phyloP scores from a whole-genome alignment of 2,113 vertebrate species.

The Garra rufa region DNA sequence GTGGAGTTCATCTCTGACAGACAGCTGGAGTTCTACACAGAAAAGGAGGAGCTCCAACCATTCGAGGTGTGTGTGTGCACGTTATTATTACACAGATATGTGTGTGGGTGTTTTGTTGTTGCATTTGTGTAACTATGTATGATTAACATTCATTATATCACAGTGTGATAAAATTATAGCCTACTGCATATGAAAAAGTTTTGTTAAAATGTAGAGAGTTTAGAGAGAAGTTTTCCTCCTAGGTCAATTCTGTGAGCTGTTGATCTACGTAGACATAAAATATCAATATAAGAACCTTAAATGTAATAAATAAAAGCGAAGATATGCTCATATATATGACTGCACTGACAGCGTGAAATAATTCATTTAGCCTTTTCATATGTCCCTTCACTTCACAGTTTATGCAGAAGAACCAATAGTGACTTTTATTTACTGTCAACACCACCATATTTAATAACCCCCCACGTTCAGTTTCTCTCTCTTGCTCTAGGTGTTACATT shows the following conservation, averaged over 20 bases:
- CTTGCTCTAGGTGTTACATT: background rate
- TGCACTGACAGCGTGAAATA: background rate
- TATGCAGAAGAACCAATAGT: background rate
- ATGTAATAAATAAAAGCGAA: background rate
- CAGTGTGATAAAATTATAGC: background rate
- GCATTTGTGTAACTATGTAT: conserved; percentile 5
- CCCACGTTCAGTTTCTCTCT: background rate
- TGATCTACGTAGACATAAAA: too few species aligned
- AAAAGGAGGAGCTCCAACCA: conserved; percentile 41
- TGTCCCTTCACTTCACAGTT: background rate
- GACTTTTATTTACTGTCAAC: background rate
- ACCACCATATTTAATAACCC: conserved; percentile 4
- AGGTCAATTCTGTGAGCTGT: too few species aligned
- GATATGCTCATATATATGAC: background rate
- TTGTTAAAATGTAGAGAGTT: background rate
- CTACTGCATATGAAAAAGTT: background rate
- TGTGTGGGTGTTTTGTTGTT: background rate
- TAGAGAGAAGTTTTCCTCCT: too few species aligned
- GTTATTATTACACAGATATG: background rate
- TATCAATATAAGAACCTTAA: background rate
- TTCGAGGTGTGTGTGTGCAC: conserved; percentile 49
- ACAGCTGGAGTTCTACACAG: conserved; percentile 57
- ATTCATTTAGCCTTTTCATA: background rate
- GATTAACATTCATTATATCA: background rate
- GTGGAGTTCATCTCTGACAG: conserved; percentile 59